These are phyloP conservation scores for Eulemur macaco DNA, from an alignment of 2,113 vertebrate genomes.

Conservation along the genomic window DNA sequence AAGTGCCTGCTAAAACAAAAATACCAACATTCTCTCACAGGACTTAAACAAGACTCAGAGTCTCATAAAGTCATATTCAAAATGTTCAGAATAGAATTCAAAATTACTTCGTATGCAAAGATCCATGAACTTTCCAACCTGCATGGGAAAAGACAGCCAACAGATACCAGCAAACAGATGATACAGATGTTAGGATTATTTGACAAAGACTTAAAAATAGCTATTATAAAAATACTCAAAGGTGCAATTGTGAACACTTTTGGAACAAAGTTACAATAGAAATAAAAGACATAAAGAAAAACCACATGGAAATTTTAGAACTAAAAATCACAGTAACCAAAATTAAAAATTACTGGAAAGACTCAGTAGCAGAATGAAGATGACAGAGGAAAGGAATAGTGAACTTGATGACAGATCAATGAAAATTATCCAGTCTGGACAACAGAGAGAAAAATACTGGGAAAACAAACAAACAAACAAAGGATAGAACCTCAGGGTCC, in stretches of 20 bases:
- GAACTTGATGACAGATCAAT: not conserved
- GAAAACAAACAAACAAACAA: no score
- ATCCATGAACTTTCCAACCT: not conserved
- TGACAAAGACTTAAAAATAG: not conserved
- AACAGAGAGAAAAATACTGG: not conserved
- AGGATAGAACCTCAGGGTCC: not conserved
- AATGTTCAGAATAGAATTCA: not conserved
- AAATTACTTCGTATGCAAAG: not conserved
- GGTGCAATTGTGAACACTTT: not conserved
- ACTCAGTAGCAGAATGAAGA: not conserved
- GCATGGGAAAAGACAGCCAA: not conserved
- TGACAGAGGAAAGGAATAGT: not conserved
- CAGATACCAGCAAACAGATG: not conserved
- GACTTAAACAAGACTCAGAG: not conserved
- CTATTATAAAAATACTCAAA: conserved; percentile 23
- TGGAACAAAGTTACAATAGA: not conserved
- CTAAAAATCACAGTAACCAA: not conserved
- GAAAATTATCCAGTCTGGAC: not conserved
- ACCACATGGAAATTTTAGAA: conserved; percentile 1
- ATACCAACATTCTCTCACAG: not conserved
- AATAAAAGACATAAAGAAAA: conserved; percentile 22
- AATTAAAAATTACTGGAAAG: not conserved
- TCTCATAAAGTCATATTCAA: not conserved
- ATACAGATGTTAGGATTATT: not conserved
- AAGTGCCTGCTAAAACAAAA: conserved; percentile 10